phyloP scores from a whole-genome alignment of 1,140 invertebrate species.

The Hycleus cichorii region DNA sequence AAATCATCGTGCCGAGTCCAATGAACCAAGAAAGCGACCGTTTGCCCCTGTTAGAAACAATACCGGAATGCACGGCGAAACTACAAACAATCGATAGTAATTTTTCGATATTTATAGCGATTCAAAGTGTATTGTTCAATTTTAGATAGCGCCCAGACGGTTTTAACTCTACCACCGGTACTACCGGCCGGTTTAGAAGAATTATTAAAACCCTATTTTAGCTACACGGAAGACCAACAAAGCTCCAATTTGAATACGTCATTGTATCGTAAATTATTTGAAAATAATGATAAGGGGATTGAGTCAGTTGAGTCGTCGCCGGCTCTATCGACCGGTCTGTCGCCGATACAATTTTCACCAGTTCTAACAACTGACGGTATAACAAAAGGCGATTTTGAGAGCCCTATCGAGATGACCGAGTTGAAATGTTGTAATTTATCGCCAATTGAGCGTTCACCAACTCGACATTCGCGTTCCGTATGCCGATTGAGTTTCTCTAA shows the following conservation, averaged over 20 bases:
- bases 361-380: constrained; percentile 1
- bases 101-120: too few relatives aligned
- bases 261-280: constrained; percentile 33
- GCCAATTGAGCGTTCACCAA: constrained; percentile 22
- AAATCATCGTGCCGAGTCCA: constrained; percentile 37
- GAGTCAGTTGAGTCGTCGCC: constrained; percentile 18
- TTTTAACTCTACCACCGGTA: constrained; percentile 31
- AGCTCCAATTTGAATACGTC: constrained; percentile 13
- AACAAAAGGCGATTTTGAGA: constrained; percentile 7
- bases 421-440: constrained; percentile 33
- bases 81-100: not conserved
- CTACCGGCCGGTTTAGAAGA: constrained; percentile 53
- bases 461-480: constrained; percentile 5
- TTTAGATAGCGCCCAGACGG: constrained; percentile 29
- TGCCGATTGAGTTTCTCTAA: constrained; percentile 25
- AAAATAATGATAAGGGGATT: constrained; percentile 17
- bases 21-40: constrained; percentile 18
- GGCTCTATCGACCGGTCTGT: constrained; percentile 25
- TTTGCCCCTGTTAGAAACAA: constrained; percentile 22
- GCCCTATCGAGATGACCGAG: constrained; percentile 18
- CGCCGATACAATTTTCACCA: constrained; percentile 25
- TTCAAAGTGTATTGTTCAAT: not conserved
- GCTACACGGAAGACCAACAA: constrained; percentile 42
- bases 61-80: not conserved
- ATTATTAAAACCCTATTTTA: constrained; percentile 51